Evolutionary conservation across 2,888 invertebrate genomes (phyloP).

Genomic region (Drosophila rellima): DNA sequence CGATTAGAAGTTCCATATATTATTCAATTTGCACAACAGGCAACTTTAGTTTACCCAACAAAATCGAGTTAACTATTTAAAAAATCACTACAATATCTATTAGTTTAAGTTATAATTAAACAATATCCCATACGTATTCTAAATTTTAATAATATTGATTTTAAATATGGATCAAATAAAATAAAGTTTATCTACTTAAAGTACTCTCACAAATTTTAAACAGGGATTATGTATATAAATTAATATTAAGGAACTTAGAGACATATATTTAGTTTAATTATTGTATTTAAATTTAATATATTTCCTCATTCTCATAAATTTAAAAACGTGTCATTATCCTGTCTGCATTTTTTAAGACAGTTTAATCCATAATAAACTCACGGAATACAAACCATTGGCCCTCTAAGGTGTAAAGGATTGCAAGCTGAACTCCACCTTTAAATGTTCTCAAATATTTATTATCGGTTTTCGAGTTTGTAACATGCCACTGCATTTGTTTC

Average conservation of each 20-base stretch:
- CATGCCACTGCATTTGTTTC: slow-evolving; percentile 42
- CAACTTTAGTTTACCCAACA: slow-evolving; percentile 24
- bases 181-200: too few relatives aligned
- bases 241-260: too few relatives aligned
- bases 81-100: slow-evolving; percentile 8
- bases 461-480: slow-evolving; percentile 29
- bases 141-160: too few relatives aligned
- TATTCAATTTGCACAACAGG: slow-evolving; percentile 68
- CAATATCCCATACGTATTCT: background rate
- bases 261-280: too few relatives aligned
- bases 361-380: background rate
- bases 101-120: background rate
- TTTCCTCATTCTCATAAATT: background rate
- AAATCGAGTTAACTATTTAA: background rate
- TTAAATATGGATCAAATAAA: too few relatives aligned
- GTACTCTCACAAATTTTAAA: too few relatives aligned
- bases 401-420: slow-evolving; percentile 18
- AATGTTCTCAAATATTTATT: slow-evolving; percentile 42
- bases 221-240: too few relatives aligned
- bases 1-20: slow-evolving; percentile 53
- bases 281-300: too few relatives aligned
- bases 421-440: background rate
- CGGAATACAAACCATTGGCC: background rate
- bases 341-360: background rate
- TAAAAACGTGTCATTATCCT: background rate